Conservation (phyloP, 1,140 invertebrate species). For the Drosophila orena region DNA sequence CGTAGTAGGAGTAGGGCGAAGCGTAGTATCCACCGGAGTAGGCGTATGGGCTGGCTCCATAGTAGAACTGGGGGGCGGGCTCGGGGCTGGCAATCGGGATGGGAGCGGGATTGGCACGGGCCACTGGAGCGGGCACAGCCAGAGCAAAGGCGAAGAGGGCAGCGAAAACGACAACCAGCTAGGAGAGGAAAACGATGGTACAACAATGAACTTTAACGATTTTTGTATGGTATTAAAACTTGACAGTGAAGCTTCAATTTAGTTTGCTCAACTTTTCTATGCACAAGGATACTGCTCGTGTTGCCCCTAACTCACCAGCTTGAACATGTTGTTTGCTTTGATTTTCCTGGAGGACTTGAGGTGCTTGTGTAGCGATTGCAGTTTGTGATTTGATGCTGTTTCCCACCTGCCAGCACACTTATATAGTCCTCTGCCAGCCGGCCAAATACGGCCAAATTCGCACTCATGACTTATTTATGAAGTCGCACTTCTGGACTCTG, state of each 20-base stretch:
- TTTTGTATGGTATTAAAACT: not conserved
- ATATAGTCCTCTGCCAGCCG: constrained; percentile 53
- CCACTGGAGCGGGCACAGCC: constrained; percentile 63
- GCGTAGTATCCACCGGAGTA: constrained; percentile 71
- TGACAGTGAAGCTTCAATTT: not conserved
- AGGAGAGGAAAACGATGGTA: not conserved
- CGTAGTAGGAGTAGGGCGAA: constrained; percentile 76
- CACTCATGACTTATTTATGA: constrained; percentile 77
- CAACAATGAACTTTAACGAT: no score
- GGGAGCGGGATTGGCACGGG: constrained; percentile 64
- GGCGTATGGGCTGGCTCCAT: constrained; percentile 70
- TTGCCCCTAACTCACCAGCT: constrained; percentile 63
- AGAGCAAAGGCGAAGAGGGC: constrained; percentile 73
- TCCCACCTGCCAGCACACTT: constrained; percentile 23
- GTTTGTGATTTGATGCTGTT: constrained; percentile 65
- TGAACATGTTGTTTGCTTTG: constrained; percentile 75
- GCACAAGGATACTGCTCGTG: not conserved
- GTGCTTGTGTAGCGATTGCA: constrained; percentile 61
- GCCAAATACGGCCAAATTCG: constrained; percentile 2
- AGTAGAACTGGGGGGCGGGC: constrained; percentile 75
- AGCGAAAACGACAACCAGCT: constrained; percentile 74
- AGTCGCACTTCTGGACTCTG: constrained; percentile 41
- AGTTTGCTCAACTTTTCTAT: no score
- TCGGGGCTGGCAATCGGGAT: constrained; percentile 66
- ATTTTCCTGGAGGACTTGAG: constrained; percentile 37